phyloP scores from a whole-genome alignment of 2,888 invertebrate species.

The Volucella inflata region DNA sequence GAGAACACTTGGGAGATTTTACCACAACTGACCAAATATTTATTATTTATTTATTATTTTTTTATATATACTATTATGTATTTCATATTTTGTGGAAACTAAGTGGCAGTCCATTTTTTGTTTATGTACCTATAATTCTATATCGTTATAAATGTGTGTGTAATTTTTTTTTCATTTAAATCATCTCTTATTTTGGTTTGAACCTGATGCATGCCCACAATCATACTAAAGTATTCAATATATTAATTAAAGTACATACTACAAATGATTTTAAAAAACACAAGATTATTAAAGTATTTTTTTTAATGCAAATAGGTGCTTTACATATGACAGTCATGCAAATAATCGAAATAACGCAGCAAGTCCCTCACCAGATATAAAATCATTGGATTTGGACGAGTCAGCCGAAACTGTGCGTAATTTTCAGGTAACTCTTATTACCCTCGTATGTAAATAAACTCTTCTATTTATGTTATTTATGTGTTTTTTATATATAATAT shows the following conservation, averaged over 20 bases:
- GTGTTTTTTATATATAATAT: too few relatives aligned
- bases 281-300: neutral
- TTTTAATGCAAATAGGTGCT: slow-evolving; percentile 78
- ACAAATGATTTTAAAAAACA: neutral
- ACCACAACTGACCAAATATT: too few relatives aligned
- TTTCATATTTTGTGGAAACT: neutral
- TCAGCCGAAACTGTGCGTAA: slow-evolving; percentile 77
- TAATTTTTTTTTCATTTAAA: slow-evolving; percentile 5
- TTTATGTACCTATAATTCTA: neutral
- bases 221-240: neutral
- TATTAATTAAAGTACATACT: neutral
- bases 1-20: too few relatives aligned
- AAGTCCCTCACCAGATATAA: slow-evolving; percentile 82
- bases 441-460: too few relatives aligned
- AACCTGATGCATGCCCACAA: slow-evolving; percentile 43
- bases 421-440: slow-evolving; percentile 77
- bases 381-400: slow-evolving; percentile 81
- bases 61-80: too few relatives aligned
- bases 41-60: too few relatives aligned
- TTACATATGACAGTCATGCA: slow-evolving; percentile 81
- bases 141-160: slow-evolving; percentile 5
- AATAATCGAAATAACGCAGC: slow-evolving; percentile 81
- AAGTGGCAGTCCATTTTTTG: slow-evolving; percentile 6
- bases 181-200: slow-evolving; percentile 3
- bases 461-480: too few relatives aligned